Evolutionary conservation across 2,113 vertebrate genomes (phyloP), one percentile per base, ranked within the genome.

Genomic region (Henicopernis longicauda): DNA sequence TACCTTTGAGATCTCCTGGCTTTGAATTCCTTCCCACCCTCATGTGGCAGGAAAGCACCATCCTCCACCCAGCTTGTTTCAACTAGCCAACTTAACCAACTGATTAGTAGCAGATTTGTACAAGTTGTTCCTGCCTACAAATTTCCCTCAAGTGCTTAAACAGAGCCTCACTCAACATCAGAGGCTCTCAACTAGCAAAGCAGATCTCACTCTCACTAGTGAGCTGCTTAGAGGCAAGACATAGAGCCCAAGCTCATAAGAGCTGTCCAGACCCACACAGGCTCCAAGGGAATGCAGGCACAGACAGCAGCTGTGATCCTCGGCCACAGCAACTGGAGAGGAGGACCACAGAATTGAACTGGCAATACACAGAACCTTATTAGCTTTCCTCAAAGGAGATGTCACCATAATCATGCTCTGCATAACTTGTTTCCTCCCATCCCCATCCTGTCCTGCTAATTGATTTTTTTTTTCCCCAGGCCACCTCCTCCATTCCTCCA

Each of bases 231-330:
- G 31, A 79, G 47, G 44, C 7, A 10, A 73, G 29, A 59, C 20
- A 9, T 0, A 1, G 1, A 93, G 29, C 40, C 36, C 8, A 10
- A 76, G 32, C 54, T 57, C 19, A 0, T 5, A 32, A 14, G 16
- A 34, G 31, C 58, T 54, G 2, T 8, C 18, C n/a, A 38, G 40
- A 49, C 6, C 63, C 47, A 81, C 67, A 2, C 3, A 17, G n/a
- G 62, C 44, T 38, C 61, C 0, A 0, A 47, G 8, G 17, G 29
- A 47, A 52, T 6, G 8, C 50, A 76, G 38, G 38, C 31, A 77
- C 34, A 57, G 6, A 57, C 7, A 52, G n/a, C 26, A 80, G 16
- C 29, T 40, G 23, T 21, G 42, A 63, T 22, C 23, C n/a, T 25
- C 57, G 26, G 32, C 47, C 58, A 91, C 5, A 74, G 20, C 7